These are phyloP conservation scores for Magallana nippona DNA, from an alignment of 2,888 invertebrate genomes.

Conservation along the genomic window DNA sequence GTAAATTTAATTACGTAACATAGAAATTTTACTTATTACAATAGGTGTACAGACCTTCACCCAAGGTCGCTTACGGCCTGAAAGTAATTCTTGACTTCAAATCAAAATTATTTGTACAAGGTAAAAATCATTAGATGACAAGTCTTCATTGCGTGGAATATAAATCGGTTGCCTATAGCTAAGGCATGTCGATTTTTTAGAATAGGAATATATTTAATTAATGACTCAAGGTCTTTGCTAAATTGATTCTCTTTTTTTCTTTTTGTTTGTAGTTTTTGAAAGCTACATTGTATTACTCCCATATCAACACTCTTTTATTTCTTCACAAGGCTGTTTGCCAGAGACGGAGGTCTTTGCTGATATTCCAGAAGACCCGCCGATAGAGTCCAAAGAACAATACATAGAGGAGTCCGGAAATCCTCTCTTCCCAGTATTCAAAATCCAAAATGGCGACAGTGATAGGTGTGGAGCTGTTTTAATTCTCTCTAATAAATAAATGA, in stretches of 20 bases:
- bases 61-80: too few species aligned
- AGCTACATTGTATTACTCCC: not conserved
- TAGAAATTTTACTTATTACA: too few species aligned
- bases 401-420: constrained; percentile 54
- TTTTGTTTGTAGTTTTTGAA: not conserved
- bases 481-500: not conserved
- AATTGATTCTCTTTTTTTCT: not conserved
- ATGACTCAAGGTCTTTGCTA: too few species aligned
- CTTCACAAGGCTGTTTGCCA: constrained; percentile 6
- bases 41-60: too few species aligned
- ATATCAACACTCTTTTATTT: not conserved
- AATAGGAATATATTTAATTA: too few species aligned
- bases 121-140: too few species aligned
- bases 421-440: constrained; percentile 54
- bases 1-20: too few species aligned
- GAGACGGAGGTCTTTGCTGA: constrained; percentile 64
- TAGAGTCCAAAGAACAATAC: constrained; percentile 58
- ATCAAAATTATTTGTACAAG: too few species aligned
- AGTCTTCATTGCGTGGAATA: too few species aligned
- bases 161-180: too few species aligned
- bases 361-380: constrained; percentile 66
- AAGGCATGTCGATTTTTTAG: too few species aligned
- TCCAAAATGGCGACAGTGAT: constrained; percentile 54
- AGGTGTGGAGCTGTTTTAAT: constrained; percentile 47
- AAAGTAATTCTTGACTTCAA: too few species aligned